Evolutionary conservation across 2,113 vertebrate genomes (phyloP), one percentile per base, ranked within the genome.

Genomic region (Triplophysa rosa): DNA sequence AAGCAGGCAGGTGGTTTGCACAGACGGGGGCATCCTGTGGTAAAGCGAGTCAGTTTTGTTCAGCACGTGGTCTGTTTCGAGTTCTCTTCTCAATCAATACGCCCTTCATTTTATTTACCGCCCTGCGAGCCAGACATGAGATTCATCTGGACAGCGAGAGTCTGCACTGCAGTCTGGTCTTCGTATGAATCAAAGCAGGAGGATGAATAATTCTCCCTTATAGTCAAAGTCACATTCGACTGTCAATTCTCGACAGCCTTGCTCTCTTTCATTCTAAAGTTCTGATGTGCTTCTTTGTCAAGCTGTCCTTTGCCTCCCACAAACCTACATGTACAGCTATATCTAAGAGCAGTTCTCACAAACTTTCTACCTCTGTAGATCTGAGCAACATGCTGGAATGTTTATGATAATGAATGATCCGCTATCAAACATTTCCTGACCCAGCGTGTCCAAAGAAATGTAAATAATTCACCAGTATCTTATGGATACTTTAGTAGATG

Each of bases 211-310:
- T 23, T 42, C 65, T 69, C 65, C 69, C 69, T 67, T 58, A 61
- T 37, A 37, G 33, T 37, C 76, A 69, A 45, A 45, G 73, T 80
- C 82, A 74, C 68, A 77, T 76, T 81, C 23, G 23, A 49, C 12
- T 59, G 45, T 59, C 67, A 29, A n/a, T 80, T 80, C 77, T 71
- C 23, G 2, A 49, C 29, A 61, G 14, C 58, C 37, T 59, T 2
- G 5, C 74, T 78, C 14, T 17, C 14, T 42, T 21, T 54, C 33
- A 40, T 33, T 62, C 62, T 61, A 42, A 42, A 42, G 40, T 42
- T 77, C 21, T 62, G 19, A 45, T 83, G 24, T 17, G 54, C 61
- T 68, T 21, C 69, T 12, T 37, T 52, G 13, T 77, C 14, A 47
- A 16, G 9, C 33, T 16, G 2, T 17, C 62, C 40, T 17, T 33